Base-by-base conservation (phyloP, 2,888 invertebrate species). In the Mesorhabditis sp. region DNA sequence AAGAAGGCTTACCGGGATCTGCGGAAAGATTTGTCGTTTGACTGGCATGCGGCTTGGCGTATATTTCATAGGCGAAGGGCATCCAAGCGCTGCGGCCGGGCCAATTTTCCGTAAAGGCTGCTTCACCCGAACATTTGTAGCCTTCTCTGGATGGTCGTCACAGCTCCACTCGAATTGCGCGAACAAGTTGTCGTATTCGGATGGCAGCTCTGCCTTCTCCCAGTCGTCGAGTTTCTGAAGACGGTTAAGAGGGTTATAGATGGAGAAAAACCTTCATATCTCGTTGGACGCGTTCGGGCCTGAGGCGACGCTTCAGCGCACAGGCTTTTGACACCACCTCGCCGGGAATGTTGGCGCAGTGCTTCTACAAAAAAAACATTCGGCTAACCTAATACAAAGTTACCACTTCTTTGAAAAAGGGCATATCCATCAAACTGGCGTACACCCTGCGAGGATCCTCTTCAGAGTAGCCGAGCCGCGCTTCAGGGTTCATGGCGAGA, bases 131-230 rank as follows among this genome's bases (percentile, higher is more conserved):
- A 28, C 28, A 28, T 28, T 28, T 28, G 28, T 28, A 28, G 28
- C 28, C 28, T 28, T 50, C 58, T 50, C n/a, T n/a, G 58, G 58
- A 10, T 10, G 58, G n/a, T 50, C 58, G n/a, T 50, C 58, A n/a
- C 58, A 50, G n/a, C 58, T 50, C 58, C 58, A 50, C n/a, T 50
- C 58, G 58, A 50, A 50, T 13, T 50, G 10, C 58, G 58, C 58
- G n/a, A 50, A 50, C 7, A 50, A n/a, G 58, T 50, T n/a, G n/a
- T 50, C n/a, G 10, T n/a, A 50, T n/a, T 50, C 10, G 10, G n/a
- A 10, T n/a, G 58, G 58, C 58, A 50, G n/a, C 58, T 10, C n/a
- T 50, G 7, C 58, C n/a, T 50, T 50, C 58, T 50, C n/a, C 58
- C 58, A 50, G 58, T 50, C 58, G 58, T 10, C 7, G 10, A 50